phyloP scores from a whole-genome alignment of 2,797 vertebrate species.

The Sebastes vulpes region DNA sequence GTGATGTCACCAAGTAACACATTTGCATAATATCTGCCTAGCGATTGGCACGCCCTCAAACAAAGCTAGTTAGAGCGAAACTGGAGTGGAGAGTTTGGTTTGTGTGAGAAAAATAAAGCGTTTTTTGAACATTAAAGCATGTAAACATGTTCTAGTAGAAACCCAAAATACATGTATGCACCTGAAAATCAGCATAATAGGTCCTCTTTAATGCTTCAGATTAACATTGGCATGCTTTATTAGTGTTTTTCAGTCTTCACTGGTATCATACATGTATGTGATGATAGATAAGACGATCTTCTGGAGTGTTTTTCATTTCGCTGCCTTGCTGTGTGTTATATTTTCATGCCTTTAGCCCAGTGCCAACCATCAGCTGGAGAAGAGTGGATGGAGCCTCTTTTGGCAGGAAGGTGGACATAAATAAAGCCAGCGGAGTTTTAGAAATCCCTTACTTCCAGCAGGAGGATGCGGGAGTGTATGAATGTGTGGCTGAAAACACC shows the following conservation, averaged over 20 bases:
- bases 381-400: slow-evolving; percentile 90
- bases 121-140: background rate
- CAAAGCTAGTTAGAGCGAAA: too few relatives aligned
- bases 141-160: background rate
- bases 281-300: background rate
- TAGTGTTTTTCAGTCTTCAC: background rate
- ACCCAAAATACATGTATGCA: background rate
- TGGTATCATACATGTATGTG: background rate
- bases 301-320: slow-evolving; percentile 27
- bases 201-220: background rate
- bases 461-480: slow-evolving; percentile 92
- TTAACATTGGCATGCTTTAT: background rate
- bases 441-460: slow-evolving; percentile 97
- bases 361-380: slow-evolving; percentile 93
- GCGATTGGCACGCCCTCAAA: too few relatives aligned
- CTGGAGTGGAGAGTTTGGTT: too few relatives aligned
- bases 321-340: slow-evolving; percentile 12
- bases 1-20: too few relatives aligned
- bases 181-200: background rate
- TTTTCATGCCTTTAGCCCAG: slow-evolving; percentile 83
- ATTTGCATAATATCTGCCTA: too few relatives aligned
- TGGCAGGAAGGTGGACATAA: slow-evolving; percentile 91
- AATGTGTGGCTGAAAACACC: slow-evolving; percentile 94
- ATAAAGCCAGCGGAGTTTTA: slow-evolving; percentile 90
- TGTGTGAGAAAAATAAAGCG: background rate